Evolutionary conservation across 2,888 invertebrate species (phyloP).

Genomic region (Clivina fossor): DNA sequence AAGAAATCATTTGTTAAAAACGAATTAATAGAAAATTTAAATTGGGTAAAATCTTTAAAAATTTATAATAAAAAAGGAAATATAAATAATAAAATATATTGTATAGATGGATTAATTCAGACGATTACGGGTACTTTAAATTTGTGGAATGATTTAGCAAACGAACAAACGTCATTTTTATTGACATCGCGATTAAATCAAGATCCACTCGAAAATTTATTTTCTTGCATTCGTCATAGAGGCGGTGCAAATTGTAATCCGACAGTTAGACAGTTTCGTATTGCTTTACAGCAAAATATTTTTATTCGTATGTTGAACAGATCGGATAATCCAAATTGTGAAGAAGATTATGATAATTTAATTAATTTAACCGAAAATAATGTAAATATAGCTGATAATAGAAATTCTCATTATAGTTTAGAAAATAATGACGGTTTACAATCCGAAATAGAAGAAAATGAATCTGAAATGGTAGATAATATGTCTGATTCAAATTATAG

Average conservation of each 20-base stretch:
- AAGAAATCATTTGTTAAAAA: constrained; percentile 37
- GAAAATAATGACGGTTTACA: too few species aligned
- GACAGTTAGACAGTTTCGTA: constrained; percentile 28
- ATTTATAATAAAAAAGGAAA: constrained; percentile 30
- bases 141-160: constrained; percentile 38
- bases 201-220: constrained; percentile 40
- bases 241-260: constrained; percentile 37
- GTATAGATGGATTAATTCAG: constrained; percentile 40
- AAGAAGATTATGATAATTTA: too few species aligned
- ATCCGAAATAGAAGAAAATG: too few species aligned
- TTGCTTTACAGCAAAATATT: constrained; percentile 30
- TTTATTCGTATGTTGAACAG: neutral
- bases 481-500: too few species aligned
- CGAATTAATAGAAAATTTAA: too few species aligned
- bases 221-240: constrained; percentile 36
- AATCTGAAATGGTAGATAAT: too few species aligned
- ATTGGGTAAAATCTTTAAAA: too few species aligned
- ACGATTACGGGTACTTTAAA: constrained; percentile 39
- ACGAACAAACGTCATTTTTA: constrained; percentile 33
- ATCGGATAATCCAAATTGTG: too few species aligned
- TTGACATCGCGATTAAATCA: constrained; percentile 33
- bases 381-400: too few species aligned
- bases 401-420: too few species aligned
- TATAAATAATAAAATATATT: constrained; percentile 37
- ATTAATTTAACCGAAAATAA: too few species aligned